phyloP scores from a whole-genome alignment of 1,140 invertebrate genomes.

The Zaprionus nigranus region DNA sequence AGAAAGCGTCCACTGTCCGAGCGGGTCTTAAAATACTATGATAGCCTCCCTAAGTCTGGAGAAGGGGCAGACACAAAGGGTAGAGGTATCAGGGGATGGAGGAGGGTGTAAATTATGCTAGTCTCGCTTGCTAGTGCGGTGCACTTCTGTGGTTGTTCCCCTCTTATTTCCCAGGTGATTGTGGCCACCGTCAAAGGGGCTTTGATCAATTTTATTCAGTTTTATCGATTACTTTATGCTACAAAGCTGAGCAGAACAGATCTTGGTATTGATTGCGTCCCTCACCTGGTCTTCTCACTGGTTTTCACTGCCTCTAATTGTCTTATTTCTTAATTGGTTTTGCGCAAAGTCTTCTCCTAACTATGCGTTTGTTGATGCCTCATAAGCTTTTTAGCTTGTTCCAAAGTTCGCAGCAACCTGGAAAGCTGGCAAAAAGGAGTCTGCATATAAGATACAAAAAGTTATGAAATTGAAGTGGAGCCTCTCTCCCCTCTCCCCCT shows the following conservation, averaged over 20 bases:
- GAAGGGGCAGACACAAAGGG: background rate
- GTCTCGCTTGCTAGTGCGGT: conserved; percentile 5
- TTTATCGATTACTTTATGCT: background rate
- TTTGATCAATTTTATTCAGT: background rate
- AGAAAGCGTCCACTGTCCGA: conserved; percentile 3
- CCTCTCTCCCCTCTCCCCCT: background rate
- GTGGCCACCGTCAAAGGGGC: conserved; percentile 27
- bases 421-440: conserved; percentile 46
- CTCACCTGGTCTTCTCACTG: background rate
- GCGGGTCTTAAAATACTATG: conserved; percentile 14
- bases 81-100: background rate
- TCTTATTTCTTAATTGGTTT: conserved; percentile 24
- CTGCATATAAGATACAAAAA: conserved; percentile 47
- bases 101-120: conserved; percentile 35
- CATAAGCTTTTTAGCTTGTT: conserved; percentile 25
- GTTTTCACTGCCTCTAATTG: conserved; percentile 6
- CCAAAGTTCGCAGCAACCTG: conserved; percentile 35
- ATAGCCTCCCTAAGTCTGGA: background rate
- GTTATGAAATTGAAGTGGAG: conserved; percentile 38
- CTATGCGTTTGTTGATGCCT: conserved; percentile 24
- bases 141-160: conserved; percentile 34
- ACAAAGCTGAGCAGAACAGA: background rate
- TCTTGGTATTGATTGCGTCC: background rate
- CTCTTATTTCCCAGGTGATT: conserved; percentile 29
- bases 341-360: conserved; percentile 27